Percentiles rank a stretch among this genome's conserved stretches.
These are phyloP conservation scores for Timandra comae DNA, from an alignment of 2,888 invertebrate species.

Conservation along the genomic window DNA sequence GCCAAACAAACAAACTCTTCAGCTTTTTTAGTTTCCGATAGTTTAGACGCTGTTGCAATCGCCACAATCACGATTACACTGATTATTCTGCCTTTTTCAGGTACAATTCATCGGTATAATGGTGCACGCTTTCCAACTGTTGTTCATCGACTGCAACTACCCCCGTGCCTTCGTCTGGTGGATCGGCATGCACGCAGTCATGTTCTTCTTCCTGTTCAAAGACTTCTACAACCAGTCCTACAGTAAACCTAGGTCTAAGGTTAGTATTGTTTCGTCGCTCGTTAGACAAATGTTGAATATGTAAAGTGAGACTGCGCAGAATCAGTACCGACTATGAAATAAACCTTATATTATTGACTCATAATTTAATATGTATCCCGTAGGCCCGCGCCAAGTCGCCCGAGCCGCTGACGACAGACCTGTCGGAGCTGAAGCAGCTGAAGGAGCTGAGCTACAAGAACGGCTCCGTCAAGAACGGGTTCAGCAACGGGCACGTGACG, in stretches of 20 bases:
- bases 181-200: constrained; percentile 93
- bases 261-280: neutral
- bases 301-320: no score
- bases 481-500: constrained; percentile 46
- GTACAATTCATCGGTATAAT: constrained; percentile 92
- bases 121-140: constrained; percentile 91
- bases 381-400: no score
- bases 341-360: no score
- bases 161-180: constrained; percentile 92
- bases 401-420: constrained; percentile 36
- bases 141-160: constrained; percentile 93
- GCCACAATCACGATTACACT: no score
- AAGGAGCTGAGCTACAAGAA: constrained; percentile 46
- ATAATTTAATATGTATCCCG: no score
- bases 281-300: constrained; percentile 4
- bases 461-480: constrained; percentile 55
- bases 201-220: constrained; percentile 95
- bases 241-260: constrained; percentile 40
- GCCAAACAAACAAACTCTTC: no score
- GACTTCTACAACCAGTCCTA: constrained; percentile 92
- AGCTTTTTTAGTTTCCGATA: no score
- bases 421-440: constrained; percentile 12
- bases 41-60: no score
- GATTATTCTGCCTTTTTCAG: no score
- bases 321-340: no score